Conservation (phyloP, 2,888 invertebrate species). For the Diarsia brunnea region DNA sequence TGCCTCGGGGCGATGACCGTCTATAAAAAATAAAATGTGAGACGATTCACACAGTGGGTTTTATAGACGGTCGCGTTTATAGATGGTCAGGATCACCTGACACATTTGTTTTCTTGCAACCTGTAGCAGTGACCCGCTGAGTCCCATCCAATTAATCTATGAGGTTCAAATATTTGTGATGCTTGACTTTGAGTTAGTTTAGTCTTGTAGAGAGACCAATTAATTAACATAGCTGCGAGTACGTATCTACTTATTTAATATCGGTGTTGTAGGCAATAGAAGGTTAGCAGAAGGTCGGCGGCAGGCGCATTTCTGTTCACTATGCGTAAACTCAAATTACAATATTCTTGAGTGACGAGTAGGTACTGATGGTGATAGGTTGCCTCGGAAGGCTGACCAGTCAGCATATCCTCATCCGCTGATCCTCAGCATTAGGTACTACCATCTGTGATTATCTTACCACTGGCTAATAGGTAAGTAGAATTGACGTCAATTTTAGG, state of each 20-base stretch:
- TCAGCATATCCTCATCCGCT: background rate
- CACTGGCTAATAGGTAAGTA: background rate
- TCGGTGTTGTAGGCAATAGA: background rate
- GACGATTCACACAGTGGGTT: no score
- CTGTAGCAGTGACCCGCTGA: background rate
- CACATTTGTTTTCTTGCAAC: background rate
- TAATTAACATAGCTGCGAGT: background rate
- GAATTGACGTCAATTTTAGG: background rate
- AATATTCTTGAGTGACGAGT: background rate
- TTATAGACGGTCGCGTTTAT: no score
- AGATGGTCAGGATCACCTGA: no score
- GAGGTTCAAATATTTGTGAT: background rate
- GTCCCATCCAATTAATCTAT: background rate
- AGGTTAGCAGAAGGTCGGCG: constrained; percentile 2
- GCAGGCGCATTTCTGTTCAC: background rate
- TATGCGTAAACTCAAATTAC: background rate
- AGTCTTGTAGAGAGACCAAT: background rate
- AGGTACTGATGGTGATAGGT: background rate
- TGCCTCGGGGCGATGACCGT: no score
- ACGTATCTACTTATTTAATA: background rate
- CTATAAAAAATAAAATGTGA: no score
- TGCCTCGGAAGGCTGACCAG: background rate
- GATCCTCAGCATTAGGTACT: background rate
- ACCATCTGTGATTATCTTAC: background rate
- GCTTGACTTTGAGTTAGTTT: background rate